phyloP scores from a whole-genome alignment of 2,888 invertebrate genomes.

The Platerodrilus igneus region DNA sequence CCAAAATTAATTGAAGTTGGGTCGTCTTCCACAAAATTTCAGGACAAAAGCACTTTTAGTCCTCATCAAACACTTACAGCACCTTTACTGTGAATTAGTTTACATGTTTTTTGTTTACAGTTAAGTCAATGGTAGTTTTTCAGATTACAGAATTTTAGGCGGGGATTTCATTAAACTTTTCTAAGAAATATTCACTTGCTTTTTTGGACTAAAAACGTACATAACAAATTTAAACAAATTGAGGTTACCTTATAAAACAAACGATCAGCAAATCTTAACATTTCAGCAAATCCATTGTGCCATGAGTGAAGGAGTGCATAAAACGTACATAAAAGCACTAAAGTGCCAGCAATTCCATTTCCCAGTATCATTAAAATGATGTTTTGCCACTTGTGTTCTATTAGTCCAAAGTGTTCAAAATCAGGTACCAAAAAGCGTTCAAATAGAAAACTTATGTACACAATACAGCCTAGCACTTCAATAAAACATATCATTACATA shows the following conservation, averaged over 20 bases:
- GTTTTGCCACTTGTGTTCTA: slow-evolving; percentile 46
- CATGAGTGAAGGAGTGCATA: slow-evolving; percentile 87
- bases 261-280: slow-evolving; percentile 82
- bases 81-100: no score
- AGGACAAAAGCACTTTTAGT: no score
- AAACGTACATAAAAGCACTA: slow-evolving; percentile 57
- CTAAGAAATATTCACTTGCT: no score
- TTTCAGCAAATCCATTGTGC: slow-evolving; percentile 88
- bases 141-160: no score
- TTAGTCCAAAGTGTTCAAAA: slow-evolving; percentile 59
- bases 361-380: slow-evolving; percentile 63
- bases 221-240: no score
- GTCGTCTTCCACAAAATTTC: no score
- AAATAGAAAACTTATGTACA: slow-evolving; percentile 77
- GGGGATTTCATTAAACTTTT: no score
- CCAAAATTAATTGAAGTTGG: no score
- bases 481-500: slow-evolving; percentile 64
- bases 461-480: slow-evolving; percentile 75
- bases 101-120: no score
- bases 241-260: slow-evolving; percentile 72
- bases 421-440: slow-evolving; percentile 70
- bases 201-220: no score
- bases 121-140: no score
- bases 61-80: no score
- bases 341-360: slow-evolving; percentile 68